Base-by-base conservation (phyloP, 2,888 invertebrate species). In the Sclerodermus sp. region DNA sequence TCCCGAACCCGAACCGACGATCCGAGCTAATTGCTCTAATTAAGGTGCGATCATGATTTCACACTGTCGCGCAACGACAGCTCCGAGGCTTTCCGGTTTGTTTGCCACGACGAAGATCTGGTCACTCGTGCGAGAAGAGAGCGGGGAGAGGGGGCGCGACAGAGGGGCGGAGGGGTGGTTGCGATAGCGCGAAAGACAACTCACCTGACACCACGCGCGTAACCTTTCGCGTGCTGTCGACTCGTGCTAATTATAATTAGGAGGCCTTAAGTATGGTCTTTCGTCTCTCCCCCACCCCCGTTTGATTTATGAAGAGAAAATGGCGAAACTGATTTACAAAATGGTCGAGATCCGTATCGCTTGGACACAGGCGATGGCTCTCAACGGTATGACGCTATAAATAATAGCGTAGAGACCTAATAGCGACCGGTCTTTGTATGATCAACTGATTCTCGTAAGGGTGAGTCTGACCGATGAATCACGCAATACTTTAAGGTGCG, bases 291-390 rank as follows among this genome's bases (percentile, higher is more conserved):
- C 44, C 39, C 23, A 30, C 39, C n/a, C 48, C 47, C 23, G 38
- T 44, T 58, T 68, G 72, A 73, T 73, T 68, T 71, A 70, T 68
- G 67, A 66, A 68, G 66, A 66, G 65, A 65, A 68, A 71, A 68
- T 66, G 68, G 69, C 73, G 69, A 68, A 70, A 72, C 71, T 71
- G 73, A 73, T 73, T 73, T 70, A 66, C 70, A 71, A 73, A 73
- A 69, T 70, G 71, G 71, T 71, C 67, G 71, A n/a, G n/a, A 71
- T 71, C 45, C 48, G 54, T 66, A 71, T 71, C 70, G 60, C 45
- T 51, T 42, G 59, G 53, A 51, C 57, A 54, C 54, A 55, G 55
- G 56, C 60, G 53, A 49, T 55, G 52, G 57, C 58, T 65, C 60
- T 62, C 66, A 61, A 55, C 60, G 34, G 34, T 12, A 63, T 57